Conservation (phyloP, 2,797 vertebrate genomes). For the Kryptolebias ocellatus region DNA sequence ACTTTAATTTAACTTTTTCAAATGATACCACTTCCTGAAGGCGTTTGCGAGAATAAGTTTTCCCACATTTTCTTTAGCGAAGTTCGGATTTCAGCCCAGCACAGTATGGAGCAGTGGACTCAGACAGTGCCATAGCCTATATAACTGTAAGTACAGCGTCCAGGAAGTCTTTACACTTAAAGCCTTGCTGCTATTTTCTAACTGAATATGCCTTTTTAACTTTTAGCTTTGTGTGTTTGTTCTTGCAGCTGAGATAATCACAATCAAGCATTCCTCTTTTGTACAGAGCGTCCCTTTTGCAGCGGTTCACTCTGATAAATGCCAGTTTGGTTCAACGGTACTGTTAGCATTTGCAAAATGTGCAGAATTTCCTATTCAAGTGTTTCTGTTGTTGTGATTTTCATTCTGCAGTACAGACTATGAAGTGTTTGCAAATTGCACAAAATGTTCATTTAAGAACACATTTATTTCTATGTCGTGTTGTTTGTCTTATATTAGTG, state of each 20-base stretch:
- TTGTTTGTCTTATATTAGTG: not conserved
- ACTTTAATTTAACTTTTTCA: not conserved
- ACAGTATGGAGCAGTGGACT: constrained; percentile 57
- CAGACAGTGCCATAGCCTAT: constrained; percentile 62
- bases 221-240: constrained; percentile 26
- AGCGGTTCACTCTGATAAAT: not conserved
- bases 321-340: not conserved
- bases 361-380: not conserved
- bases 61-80: constrained; percentile 60
- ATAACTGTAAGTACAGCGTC: constrained; percentile 73
- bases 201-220: constrained; percentile 4
- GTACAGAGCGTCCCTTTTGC: not conserved
- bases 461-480: not conserved
- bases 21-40: not conserved
- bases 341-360: not conserved
- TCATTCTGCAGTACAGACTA: not conserved
- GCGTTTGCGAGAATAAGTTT: not conserved
- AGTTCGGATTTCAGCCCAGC: constrained; percentile 34
- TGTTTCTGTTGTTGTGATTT: not conserved
- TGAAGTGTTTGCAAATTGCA: constrained; percentile 10
- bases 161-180: too few species aligned
- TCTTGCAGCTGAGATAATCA: constrained; percentile 55
- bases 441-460: constrained; percentile 2
- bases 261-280: constrained; percentile 16
- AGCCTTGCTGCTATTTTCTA: not conserved